These are phyloP conservation scores for Drosophila lacertosa DNA, from an alignment of 1,140 invertebrate species.

Conservation along the genomic window DNA sequence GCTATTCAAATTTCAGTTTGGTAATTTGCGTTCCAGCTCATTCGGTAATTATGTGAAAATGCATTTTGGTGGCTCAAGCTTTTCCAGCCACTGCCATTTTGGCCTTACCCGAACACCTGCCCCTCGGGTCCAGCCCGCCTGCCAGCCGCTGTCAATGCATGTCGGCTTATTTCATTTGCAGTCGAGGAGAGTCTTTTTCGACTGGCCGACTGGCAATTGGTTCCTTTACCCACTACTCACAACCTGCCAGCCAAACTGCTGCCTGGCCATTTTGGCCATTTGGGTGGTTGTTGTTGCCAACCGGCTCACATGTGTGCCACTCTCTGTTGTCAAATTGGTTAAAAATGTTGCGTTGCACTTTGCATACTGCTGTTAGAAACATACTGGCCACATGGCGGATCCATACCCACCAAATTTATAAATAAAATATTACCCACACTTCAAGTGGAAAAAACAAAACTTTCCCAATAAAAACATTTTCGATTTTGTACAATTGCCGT, in stretches of 20 bases:
- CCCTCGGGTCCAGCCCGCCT: conserved; percentile 13
- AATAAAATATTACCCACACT: no score
- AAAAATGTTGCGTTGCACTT: conserved; percentile 52
- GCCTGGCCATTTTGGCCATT: background rate
- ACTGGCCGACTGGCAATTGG: conserved; percentile 36
- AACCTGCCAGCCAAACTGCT: background rate
- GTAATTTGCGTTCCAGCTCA: conserved; percentile 69
- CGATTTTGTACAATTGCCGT: no score
- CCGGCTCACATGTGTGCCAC: conserved; percentile 44
- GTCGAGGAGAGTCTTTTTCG: conserved; percentile 39
- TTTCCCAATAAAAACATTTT: no score
- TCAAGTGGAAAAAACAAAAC: background rate
- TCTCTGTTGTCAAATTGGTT: conserved; percentile 64
- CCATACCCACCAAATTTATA: conserved; percentile 46
- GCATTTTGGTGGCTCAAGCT: conserved; percentile 67
- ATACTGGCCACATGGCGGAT: conserved; percentile 26
- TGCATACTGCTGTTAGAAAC: conserved; percentile 46
- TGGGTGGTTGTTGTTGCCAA: conserved; percentile 10
- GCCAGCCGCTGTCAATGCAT: conserved; percentile 68
- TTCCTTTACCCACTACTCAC: conserved; percentile 37
- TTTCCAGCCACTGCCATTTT: conserved; percentile 54
- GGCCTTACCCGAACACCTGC: conserved; percentile 45
- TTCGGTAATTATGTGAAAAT: conserved; percentile 83
- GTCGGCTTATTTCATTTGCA: conserved; percentile 74
- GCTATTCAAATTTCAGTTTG: conserved; percentile 75